Conservation (phyloP, 2,113 vertebrate species). For the Odontophorus gujanensis region DNA sequence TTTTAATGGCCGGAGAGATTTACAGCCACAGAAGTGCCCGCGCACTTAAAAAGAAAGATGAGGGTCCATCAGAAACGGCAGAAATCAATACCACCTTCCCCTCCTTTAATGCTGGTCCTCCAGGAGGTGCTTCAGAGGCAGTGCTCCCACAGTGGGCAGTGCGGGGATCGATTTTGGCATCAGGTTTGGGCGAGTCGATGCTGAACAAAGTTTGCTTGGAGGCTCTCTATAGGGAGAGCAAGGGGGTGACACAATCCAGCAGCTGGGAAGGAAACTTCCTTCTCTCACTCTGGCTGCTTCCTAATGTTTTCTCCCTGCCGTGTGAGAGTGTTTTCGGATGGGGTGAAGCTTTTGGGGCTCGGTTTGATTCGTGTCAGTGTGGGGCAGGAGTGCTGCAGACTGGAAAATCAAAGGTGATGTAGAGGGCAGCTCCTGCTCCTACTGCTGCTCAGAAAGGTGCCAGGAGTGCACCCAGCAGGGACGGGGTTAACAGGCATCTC, state of each 20-base stretch:
- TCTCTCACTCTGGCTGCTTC: not conserved
- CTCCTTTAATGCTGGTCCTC: not conserved
- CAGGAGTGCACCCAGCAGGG: not conserved
- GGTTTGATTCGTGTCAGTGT: not conserved
- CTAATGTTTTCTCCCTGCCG: not conserved
- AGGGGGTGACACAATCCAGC: not conserved
- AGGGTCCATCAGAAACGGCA: conserved; percentile 3
- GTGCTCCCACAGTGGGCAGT: not conserved
- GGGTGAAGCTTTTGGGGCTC: not conserved
- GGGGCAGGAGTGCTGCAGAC: not conserved
- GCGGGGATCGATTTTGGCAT: not conserved
- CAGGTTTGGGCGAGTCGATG: not conserved
- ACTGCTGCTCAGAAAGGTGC: not conserved
- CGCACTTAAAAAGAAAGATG: conserved; percentile 13
- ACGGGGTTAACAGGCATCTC: not conserved
- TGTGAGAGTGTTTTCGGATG: not conserved
- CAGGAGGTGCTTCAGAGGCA: not conserved
- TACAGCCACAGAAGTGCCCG: not conserved
- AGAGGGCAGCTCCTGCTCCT: fast-evolving
- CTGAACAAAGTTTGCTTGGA: not conserved
- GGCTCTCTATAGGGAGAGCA: not conserved
- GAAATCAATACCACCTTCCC: conserved; percentile 16
- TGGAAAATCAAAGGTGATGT: not conserved
- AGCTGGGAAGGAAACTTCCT: not conserved
- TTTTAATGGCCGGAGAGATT: not conserved